Conservation (phyloP, 2,113 vertebrate species). For the Hoplias malabaricus region DNA sequence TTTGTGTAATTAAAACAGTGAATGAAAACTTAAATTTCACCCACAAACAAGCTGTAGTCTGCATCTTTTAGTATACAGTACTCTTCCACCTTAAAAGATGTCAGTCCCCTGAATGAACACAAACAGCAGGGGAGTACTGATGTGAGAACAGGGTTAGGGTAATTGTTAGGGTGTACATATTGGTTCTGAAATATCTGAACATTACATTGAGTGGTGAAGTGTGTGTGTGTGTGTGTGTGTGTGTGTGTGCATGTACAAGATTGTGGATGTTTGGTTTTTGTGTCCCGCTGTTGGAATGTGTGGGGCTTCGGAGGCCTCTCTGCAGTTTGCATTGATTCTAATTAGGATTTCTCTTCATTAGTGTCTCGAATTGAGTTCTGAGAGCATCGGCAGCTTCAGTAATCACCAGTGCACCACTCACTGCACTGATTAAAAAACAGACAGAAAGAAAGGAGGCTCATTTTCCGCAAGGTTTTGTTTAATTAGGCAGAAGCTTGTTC, state of each 20-base stretch:
- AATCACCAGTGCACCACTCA: constrained; percentile 22
- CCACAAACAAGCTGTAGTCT: no score
- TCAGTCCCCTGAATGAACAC: no score
- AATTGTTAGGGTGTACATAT: not conserved
- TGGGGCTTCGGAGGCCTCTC: not conserved
- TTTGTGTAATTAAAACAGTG: no score
- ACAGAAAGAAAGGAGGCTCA: constrained; percentile 21
- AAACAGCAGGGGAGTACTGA: no score
- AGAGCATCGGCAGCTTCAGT: constrained; percentile 24
- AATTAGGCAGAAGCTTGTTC: constrained; percentile 24
- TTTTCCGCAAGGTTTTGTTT: constrained; percentile 38
- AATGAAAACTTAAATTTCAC: no score
- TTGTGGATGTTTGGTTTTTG: not conserved
- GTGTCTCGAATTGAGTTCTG: constrained; percentile 28
- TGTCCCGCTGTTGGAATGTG: not conserved
- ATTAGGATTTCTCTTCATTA: constrained; percentile 43
- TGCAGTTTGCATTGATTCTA: constrained; percentile 21
- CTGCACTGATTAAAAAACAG: constrained; percentile 30
- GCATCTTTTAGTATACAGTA: no score
- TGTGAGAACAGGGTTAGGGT: no score
- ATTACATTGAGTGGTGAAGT: not conserved
- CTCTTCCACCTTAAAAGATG: no score
- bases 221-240: no score
- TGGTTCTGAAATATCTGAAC: not conserved
- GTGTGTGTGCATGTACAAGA: no score